Conservation (phyloP, 2,888 invertebrate species). For the Daptonema setosum region DNA sequence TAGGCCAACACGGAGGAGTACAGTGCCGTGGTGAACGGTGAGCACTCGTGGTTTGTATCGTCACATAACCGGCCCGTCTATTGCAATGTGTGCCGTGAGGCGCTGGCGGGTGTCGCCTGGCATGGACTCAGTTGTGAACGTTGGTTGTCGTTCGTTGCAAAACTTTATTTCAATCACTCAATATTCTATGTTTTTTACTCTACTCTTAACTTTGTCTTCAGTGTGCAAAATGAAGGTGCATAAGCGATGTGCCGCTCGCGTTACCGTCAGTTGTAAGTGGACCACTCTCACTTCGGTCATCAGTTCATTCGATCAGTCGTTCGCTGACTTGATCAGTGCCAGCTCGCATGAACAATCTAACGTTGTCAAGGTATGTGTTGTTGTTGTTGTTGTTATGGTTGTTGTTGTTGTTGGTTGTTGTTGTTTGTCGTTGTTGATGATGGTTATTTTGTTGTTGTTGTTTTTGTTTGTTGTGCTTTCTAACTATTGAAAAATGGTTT, state of each 20-base stretch:
- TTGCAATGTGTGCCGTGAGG: constrained; percentile 86
- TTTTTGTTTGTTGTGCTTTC: too few species aligned
- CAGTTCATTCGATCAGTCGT: neutral
- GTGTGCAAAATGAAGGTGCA: constrained; percentile 93
- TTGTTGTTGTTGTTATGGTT: too few species aligned
- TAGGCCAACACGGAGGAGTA: constrained; percentile 34
- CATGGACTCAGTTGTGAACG: constrained; percentile 79
- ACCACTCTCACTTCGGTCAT: constrained; percentile 68
- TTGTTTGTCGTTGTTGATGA: too few species aligned
- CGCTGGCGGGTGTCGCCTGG: constrained; percentile 70
- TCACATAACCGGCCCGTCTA: constrained; percentile 83
- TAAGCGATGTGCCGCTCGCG: constrained; percentile 59
- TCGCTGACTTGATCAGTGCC: neutral
- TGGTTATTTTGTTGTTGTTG: too few species aligned
- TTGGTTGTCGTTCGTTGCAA: constrained; percentile 13
- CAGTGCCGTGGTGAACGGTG: constrained; percentile 30
- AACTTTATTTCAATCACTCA: too few species aligned
- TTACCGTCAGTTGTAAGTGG: constrained; percentile 59
- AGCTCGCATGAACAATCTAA: too few species aligned
- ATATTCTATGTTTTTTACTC: neutral
- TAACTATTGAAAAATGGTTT: neutral
- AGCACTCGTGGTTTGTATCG: constrained; percentile 55
- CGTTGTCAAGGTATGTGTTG: too few species aligned
- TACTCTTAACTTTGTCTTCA: constrained; percentile 15
- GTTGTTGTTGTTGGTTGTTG: too few species aligned